These are phyloP conservation scores for Brachyhypopomus gauderio DNA, from an alignment of 2,113 vertebrate genomes.

Conservation along the genomic window DNA sequence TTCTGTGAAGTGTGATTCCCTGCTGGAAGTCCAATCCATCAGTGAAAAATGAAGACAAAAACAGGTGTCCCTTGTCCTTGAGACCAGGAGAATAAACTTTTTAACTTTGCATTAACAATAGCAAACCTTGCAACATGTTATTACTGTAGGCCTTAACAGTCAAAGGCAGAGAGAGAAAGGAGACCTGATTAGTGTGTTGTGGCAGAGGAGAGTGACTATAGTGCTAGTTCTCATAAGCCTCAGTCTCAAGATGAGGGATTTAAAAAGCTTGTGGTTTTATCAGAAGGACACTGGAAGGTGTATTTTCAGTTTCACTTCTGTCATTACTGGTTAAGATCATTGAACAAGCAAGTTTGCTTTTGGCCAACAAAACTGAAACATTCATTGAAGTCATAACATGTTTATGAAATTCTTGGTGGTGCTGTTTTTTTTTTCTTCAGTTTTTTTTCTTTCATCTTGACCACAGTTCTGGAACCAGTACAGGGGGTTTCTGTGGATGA, in stretches of 20 bases:
- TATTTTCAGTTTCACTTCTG: not conserved
- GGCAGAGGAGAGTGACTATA: not conserved
- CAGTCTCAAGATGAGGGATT: not conserved
- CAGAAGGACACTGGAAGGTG: not conserved
- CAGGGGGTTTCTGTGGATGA: not conserved
- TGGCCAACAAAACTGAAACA: not conserved
- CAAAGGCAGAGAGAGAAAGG: not conserved
- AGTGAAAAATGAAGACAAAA: not conserved
- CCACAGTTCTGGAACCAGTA: constrained; percentile 5
- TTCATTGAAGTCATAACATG: constrained; percentile 10
- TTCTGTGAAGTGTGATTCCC: not conserved
- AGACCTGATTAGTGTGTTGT: not conserved
- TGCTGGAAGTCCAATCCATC: not conserved
- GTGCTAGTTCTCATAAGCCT: not conserved
- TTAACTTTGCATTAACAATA: no score
- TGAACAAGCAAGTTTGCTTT: not conserved
- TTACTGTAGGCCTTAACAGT: not conserved
- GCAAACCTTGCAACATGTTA: not conserved
- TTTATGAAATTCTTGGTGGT: not conserved
- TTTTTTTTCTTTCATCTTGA: not conserved
- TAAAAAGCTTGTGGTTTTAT: not conserved
- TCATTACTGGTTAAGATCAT: constrained; percentile 8
- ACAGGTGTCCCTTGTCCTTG: not conserved
- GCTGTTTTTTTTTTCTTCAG: not conserved
- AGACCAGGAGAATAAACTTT: not conserved